Evolutionary conservation across 2,113 vertebrate genomes (phyloP).

Genomic region (Phalacrocorax aristotelis): DNA sequence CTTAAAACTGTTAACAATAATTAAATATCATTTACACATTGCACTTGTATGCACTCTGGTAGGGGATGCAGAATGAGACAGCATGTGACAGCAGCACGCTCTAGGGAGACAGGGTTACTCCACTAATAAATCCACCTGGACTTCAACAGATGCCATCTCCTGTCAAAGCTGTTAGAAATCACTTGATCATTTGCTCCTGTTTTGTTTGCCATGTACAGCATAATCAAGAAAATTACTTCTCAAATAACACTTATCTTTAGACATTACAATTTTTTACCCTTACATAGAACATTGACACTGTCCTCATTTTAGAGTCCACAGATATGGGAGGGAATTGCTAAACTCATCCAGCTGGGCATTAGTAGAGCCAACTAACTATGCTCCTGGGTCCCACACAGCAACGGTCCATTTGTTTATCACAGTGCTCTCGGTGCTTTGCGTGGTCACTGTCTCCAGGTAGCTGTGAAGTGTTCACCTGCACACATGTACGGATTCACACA

Average conservation of each 20-base stretch:
- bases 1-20: neutral
- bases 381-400: neutral
- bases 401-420: neutral
- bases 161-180: conserved; percentile 1
- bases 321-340: neutral
- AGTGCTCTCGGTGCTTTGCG: rapidly evolving
- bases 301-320: neutral
- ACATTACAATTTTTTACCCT: neutral
- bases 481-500: neutral
- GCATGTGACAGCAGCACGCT: neutral
- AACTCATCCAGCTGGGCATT: neutral
- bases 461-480: neutral
- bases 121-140: conserved; percentile 30
- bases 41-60: neutral
- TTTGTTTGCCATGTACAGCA: neutral
- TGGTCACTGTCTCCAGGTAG: neutral
- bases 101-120: neutral
- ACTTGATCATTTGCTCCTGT: neutral
- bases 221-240: conserved; percentile 8
- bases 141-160: conserved; percentile 17
- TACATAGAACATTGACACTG: neutral
- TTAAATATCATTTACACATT: neutral
- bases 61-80: neutral
- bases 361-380: neutral
- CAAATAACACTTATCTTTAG: neutral